Evolutionary conservation across 2,888 invertebrate genomes (phyloP).

Genomic region (Stenichneumon culpator): DNA sequence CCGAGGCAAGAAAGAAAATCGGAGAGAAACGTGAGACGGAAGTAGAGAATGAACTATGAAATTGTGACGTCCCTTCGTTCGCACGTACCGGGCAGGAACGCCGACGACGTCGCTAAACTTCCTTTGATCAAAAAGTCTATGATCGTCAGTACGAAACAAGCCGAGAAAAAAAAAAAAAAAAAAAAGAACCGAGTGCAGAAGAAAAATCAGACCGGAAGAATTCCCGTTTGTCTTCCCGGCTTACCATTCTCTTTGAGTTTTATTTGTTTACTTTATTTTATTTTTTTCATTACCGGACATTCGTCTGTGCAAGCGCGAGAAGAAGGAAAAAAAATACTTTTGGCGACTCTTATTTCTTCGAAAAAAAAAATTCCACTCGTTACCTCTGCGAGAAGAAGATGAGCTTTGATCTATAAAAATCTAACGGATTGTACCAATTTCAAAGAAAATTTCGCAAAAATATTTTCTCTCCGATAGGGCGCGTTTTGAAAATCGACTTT

Average conservation of each 20-base stretch:
- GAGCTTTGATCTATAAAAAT: no score
- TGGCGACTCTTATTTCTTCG: not conserved
- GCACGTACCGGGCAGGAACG: not conserved
- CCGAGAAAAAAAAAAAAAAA: not conserved
- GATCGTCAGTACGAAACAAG: not conserved
- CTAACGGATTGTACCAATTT: no score
- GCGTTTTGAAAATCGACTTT: no score
- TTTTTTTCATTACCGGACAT: conserved; percentile 10
- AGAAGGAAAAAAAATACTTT: not conserved
- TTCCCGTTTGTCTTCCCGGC: not conserved
- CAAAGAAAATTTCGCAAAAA: no score
- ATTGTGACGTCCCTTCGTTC: not conserved
- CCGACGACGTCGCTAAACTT: conserved; percentile 20
- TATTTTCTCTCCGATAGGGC: no score
- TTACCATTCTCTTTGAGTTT: not conserved
- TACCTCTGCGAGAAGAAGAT: no score
- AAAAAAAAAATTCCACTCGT: not conserved
- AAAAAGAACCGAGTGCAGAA: not conserved
- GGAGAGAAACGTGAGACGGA: not conserved
- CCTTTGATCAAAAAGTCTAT: conserved; percentile 42
- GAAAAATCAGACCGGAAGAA: not conserved
- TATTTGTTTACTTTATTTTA: not conserved
- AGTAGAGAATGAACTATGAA: conserved; percentile 9
- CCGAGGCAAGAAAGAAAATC: conserved; percentile 5
- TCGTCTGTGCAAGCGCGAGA: not conserved